Conservation (phyloP, 2,888 invertebrate species). For the Sphinx pinastri region DNA sequence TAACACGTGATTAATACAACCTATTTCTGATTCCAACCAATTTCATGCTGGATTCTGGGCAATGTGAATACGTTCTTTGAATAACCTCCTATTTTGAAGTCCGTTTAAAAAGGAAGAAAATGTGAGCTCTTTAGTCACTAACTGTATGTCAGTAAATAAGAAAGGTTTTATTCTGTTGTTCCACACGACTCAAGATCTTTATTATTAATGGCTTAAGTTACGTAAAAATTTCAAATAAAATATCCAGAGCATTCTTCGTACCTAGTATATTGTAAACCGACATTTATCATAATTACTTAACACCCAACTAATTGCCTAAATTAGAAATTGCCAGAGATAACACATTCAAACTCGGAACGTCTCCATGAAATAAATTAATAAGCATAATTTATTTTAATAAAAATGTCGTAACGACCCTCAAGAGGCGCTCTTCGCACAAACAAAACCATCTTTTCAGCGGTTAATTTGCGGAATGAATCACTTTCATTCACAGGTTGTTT, state of each 20-base stretch:
- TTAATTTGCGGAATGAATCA: slow-evolving; percentile 69
- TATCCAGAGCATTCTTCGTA: not conserved
- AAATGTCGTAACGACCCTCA: slow-evolving; percentile 42
- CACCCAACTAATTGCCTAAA: slow-evolving; percentile 14
- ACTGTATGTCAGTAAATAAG: too few species aligned
- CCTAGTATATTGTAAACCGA: not conserved
- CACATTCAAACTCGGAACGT: slow-evolving; percentile 32
- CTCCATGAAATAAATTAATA: slow-evolving; percentile 44
- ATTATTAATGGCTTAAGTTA: too few species aligned
- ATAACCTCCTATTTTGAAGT: too few species aligned
- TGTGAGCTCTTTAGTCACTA: too few species aligned
- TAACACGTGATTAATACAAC: too few species aligned
- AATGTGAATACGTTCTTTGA: too few species aligned
- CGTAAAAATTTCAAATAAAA: not conserved
- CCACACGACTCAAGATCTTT: not conserved
- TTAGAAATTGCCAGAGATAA: slow-evolving; percentile 20
- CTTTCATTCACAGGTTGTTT: slow-evolving; percentile 60
- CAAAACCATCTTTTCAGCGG: slow-evolving; percentile 61
- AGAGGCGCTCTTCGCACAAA: slow-evolving; percentile 42
- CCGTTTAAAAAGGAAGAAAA: too few species aligned
- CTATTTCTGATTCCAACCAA: too few species aligned
- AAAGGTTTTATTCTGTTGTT: too few species aligned
- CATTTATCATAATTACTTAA: slow-evolving; percentile 24
- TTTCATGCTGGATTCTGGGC: too few species aligned
- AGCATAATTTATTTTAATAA: slow-evolving; percentile 44